Evolutionary conservation across 1,140 invertebrate genomes (phyloP).

Genomic region (Megalonaias nervosa): DNA sequence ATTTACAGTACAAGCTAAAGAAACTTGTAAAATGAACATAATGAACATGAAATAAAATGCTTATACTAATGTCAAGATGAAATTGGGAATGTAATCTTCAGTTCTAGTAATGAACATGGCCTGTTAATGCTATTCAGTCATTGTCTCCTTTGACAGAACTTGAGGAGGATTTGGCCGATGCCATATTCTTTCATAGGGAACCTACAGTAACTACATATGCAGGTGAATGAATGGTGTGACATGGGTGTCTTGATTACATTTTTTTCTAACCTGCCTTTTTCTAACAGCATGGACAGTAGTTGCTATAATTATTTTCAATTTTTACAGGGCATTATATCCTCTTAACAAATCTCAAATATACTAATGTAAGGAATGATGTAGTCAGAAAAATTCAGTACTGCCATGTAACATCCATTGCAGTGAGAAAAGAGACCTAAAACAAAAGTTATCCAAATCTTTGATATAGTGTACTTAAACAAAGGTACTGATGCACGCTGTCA

Average conservation of each 20-base stretch:
- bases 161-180: slow-evolving; percentile 34
- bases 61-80: not conserved
- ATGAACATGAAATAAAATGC: not conserved
- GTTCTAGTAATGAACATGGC: not conserved
- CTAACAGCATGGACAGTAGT: not conserved
- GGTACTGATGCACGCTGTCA: no score
- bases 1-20: not conserved
- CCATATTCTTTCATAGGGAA: slow-evolving; percentile 34
- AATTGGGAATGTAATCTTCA: not conserved
- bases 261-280: not conserved
- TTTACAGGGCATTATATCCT: not conserved
- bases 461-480: no score
- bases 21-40: not conserved
- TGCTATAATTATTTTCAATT: not conserved
- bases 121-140: not conserved
- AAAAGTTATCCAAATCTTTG: no score
- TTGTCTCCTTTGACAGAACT: slow-evolving; percentile 19
- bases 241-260: not conserved
- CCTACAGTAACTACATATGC: slow-evolving; percentile 29
- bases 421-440: no score
- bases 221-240: slow-evolving; percentile 4
- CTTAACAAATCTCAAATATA: slow-evolving; percentile 14
- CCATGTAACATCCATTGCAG: no score
- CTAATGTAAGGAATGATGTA: slow-evolving; percentile 1
- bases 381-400: no score